phyloP scores from a whole-genome alignment of 2,113 vertebrate species.

The Pelvicachromis taeniatus region DNA sequence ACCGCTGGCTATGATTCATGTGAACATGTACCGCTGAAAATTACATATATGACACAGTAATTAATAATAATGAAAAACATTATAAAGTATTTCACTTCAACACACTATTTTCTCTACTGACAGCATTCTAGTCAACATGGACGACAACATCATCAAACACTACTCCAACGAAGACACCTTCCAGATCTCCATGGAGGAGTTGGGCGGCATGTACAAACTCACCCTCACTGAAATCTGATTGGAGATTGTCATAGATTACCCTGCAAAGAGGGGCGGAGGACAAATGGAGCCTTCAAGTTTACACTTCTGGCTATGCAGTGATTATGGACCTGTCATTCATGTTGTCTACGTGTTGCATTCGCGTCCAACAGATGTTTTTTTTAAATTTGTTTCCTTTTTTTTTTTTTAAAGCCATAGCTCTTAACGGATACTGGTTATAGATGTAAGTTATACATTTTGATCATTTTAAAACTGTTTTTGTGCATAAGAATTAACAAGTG shows the following conservation, averaged over 20 bases:
- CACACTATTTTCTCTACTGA: not conserved
- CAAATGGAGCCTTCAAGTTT: constrained; percentile 51
- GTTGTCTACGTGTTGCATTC: not conserved
- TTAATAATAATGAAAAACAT: not conserved
- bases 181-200: constrained; percentile 92
- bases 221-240: constrained; percentile 94
- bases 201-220: constrained; percentile 86
- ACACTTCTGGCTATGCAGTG: constrained; percentile 38
- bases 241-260: not conserved
- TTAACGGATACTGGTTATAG: constrained; percentile 16
- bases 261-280: not conserved
- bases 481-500: constrained; percentile 1
- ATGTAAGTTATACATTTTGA: constrained; percentile 35
- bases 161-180: constrained; percentile 99
- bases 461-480: constrained; percentile 1
- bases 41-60: not conserved
- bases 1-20: not conserved
- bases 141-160: constrained; percentile 98
- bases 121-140: constrained; percentile 98
- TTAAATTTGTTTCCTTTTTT: not conserved
- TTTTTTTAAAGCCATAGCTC: constrained; percentile 39
- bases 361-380: not conserved
- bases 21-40: not conserved
- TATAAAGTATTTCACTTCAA: not conserved
- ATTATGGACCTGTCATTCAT: constrained; percentile 24